A percentile compares a stretch with the other conserved stretches of the same genome.
phyloP scores from a whole-genome alignment of 2,888 invertebrate genomes.

The Baronia brevicornis region DNA sequence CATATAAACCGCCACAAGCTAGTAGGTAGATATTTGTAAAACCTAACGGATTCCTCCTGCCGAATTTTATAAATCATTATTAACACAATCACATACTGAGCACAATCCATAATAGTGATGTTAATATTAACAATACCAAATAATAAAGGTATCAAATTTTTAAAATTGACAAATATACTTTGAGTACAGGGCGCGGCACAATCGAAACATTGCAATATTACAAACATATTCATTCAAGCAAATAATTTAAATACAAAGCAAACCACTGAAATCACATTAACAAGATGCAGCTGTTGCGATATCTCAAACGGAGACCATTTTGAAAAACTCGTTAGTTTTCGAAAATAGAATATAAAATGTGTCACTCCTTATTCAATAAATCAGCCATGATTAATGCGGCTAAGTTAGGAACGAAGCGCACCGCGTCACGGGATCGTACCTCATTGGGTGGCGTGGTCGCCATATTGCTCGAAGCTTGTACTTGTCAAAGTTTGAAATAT shows the following conservation, averaged over 20 bases:
- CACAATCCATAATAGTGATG: too few species aligned
- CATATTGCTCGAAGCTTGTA: constrained; percentile 73
- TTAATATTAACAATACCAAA: constrained; percentile 29
- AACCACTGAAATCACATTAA: constrained; percentile 56
- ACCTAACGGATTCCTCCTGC: too few species aligned
- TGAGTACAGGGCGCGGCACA: constrained; percentile 30
- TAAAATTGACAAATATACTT: too few species aligned
- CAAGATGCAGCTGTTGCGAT: constrained; percentile 71
- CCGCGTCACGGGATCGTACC: constrained; percentile 66
- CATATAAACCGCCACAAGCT: too few species aligned
- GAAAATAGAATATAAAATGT: constrained; percentile 74
- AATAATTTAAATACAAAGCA: constrained; percentile 65
- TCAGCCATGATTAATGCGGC: constrained; percentile 70
- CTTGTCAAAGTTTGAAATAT: constrained; percentile 74
- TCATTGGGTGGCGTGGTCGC: constrained; percentile 73
- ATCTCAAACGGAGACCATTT: constrained; percentile 60
- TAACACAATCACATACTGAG: constrained; percentile 45
- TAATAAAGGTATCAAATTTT: constrained; percentile 35
- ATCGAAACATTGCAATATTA: constrained; percentile 36
- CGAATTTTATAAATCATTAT: constrained; percentile 50
- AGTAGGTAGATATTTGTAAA: too few species aligned
- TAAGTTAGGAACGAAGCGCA: constrained; percentile 56
- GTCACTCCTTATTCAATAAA: constrained; percentile 73
- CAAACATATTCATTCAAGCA: constrained; percentile 53
- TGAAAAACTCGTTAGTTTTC: constrained; percentile 71